A percentile compares a stretch with the other conserved stretches of the same genome.
Conservation (phyloP, 2,113 vertebrate species). For the Gallinago media region DNA sequence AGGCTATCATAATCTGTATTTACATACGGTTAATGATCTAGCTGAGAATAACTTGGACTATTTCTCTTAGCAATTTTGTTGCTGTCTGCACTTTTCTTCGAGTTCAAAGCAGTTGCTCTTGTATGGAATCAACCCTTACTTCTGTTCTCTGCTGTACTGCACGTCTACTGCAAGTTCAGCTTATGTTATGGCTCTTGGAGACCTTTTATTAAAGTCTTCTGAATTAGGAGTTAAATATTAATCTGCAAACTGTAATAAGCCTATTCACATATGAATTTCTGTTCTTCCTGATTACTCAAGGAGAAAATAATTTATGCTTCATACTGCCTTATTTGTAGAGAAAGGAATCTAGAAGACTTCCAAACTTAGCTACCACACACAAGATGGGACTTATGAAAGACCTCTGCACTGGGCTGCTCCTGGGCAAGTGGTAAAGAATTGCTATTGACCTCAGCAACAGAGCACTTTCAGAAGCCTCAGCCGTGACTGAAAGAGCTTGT, state of each 20-base stretch:
- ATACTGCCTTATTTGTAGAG: neutral
- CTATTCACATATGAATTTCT: neutral
- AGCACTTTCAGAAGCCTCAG: slow-evolving; percentile 2
- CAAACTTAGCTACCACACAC: neutral
- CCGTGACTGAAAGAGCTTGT: neutral
- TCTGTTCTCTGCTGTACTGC: neutral
- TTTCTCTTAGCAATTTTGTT: neutral
- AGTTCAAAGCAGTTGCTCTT: neutral
- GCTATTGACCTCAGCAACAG: neutral
- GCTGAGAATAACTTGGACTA: neutral
- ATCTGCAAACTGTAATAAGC: neutral
- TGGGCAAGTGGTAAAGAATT: neutral
- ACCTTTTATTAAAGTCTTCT: neutral
- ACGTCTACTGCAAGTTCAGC: neutral
- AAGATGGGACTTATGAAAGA: neutral
- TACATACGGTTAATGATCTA: neutral
- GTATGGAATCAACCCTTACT: neutral
- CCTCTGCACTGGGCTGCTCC: neutral
- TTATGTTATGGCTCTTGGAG: neutral
- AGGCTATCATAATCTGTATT: neutral
- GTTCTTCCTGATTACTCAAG: neutral
- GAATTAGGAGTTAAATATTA: neutral
- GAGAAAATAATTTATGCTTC: neutral
- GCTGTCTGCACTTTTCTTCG: neutral
- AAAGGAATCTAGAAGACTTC: neutral